phyloP scores from a whole-genome alignment of 37 sponge, comb jelly and placozoan genomes.

The Geodia barretti region DNA sequence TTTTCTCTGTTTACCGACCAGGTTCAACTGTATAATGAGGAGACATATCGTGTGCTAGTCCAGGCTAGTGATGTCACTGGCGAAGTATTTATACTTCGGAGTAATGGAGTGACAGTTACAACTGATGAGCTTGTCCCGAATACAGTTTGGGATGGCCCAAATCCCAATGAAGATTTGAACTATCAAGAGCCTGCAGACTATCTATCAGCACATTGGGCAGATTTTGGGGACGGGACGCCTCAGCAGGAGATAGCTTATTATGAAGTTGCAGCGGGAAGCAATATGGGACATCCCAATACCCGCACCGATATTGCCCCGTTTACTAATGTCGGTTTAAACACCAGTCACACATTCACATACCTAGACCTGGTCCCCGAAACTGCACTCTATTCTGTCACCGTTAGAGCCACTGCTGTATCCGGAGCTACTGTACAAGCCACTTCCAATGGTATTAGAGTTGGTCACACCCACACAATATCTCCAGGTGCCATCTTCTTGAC shows the following conservation, averaged over 20 bases:
- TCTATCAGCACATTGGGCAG: slow-evolving; percentile 63
- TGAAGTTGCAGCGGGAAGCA: slow-evolving; percentile 75
- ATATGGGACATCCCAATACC: slow-evolving; percentile 61
- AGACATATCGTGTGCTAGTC: slow-evolving; percentile 72
- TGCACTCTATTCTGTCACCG: slow-evolving; percentile 76
- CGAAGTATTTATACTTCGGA: slow-evolving; percentile 27
- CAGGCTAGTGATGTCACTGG: slow-evolving; percentile 61
- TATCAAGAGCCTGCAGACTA: slow-evolving; percentile 61
- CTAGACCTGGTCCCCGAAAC: slow-evolving; percentile 57
- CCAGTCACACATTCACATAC: slow-evolving; percentile 39
- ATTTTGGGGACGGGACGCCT: slow-evolving; percentile 66
- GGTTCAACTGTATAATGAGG: slow-evolving; percentile 51
- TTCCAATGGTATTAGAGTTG: slow-evolving; percentile 77
- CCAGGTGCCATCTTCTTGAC: slow-evolving; percentile 55
- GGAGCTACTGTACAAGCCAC: slow-evolving; percentile 65
- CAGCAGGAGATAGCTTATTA: slow-evolving; percentile 72
- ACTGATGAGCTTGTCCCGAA: slow-evolving; percentile 52
- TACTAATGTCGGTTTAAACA: slow-evolving; percentile 52
- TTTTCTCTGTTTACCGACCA: slow-evolving; percentile 51
- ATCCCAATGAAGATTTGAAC: slow-evolving; percentile 62
- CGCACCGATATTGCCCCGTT: slow-evolving; percentile 74
- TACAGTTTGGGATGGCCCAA: slow-evolving; percentile 69
- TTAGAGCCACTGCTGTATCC: slow-evolving; percentile 74
- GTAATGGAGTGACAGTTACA: slow-evolving; percentile 65
- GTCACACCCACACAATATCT: slow-evolving; percentile 27